Conservation (phyloP, 1,140 invertebrate genomes). For the Bombus huntii region DNA sequence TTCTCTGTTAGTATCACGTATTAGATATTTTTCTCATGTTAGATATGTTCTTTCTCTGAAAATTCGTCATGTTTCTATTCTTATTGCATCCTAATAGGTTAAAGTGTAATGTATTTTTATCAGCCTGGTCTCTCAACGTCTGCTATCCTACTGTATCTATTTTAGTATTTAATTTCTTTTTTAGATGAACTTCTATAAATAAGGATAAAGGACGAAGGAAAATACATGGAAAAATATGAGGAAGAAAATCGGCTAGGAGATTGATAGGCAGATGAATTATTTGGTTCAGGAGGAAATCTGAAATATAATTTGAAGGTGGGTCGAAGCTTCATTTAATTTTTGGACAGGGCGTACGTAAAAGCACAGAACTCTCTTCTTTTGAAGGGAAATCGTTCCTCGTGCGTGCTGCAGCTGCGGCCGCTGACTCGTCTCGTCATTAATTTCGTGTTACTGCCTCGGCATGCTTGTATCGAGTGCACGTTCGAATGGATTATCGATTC, state of each 20-base stretch:
- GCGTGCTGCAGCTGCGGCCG: slow-evolving; percentile 2
- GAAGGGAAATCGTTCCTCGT: neutral
- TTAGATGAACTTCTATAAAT: neutral
- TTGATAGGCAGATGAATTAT: slow-evolving; percentile 16
- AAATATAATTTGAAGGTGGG: neutral
- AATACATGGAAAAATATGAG: neutral
- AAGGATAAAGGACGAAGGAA: neutral
- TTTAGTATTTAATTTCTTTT: neutral
- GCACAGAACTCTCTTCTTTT: neutral
- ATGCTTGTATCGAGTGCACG: slow-evolving; percentile 13
- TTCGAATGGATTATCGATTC: slow-evolving; percentile 37
- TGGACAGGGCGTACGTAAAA: neutral
- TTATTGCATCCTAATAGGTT: neutral
- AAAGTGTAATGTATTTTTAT: slow-evolving; percentile 7
- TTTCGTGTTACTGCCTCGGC: slow-evolving; percentile 23
- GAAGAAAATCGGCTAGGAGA: neutral
- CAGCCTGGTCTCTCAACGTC: neutral
- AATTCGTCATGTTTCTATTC: neutral
- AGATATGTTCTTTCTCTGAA: neutral
- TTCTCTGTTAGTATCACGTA: neutral
- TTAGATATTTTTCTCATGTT: neutral
- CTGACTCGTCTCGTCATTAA: slow-evolving; percentile 31
- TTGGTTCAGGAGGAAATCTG: neutral
- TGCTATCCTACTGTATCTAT: neutral
- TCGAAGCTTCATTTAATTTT: slow-evolving; percentile 10